Base-by-base conservation (phyloP, 2,797 vertebrate species). In the Gobionotothen gibberifrons region DNA sequence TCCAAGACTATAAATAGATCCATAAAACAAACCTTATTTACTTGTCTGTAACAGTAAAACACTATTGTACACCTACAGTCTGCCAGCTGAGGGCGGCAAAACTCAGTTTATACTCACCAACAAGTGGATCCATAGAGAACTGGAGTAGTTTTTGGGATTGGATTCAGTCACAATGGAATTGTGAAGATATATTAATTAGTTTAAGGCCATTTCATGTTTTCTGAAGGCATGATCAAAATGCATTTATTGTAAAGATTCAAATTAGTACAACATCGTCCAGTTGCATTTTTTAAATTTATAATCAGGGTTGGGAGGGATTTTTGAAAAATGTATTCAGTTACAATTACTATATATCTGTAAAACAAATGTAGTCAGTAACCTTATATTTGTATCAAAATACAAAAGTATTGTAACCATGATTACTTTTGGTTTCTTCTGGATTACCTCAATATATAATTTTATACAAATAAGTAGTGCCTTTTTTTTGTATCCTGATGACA, bases 11-110 rank as follows among this genome's bases (percentile, higher is more conserved):
- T 5, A 2, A 58, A 21, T 15, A 40, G 1, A 4, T 16, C 26
- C 10, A 43, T 5, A 0, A 14, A 22, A 15, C 21, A 40, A 43
- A 52, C 17, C 1, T 4, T 3, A 40, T n/a, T 11, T 1, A 22
- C 15, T 26, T 3, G 0, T 19, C 9, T 1, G 0, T 10, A 2
- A 46, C 36, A 40, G 3, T 5, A 55, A 2, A 6, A 5, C 2
- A 51, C 9, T 36, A 15, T 51, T 39, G 29, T 9, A 63, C 11
- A 2, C 32, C 26, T 2, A 1, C 10, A 3, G 2, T 4, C 29
- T 21, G 44, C 78, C 89, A 79, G 17, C 12, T 17, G 89, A 65
- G 83, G 82, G 87, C 84, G 87, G 72, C 78, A 87, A 46, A 78
- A 42, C 15, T 29, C 21, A 49, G 2, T 22, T 21, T 52, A 1